These are phyloP conservation scores for Gymnothorax reevesii DNA, from an alignment of 2,797 vertebrate species.

Conservation along the genomic window DNA sequence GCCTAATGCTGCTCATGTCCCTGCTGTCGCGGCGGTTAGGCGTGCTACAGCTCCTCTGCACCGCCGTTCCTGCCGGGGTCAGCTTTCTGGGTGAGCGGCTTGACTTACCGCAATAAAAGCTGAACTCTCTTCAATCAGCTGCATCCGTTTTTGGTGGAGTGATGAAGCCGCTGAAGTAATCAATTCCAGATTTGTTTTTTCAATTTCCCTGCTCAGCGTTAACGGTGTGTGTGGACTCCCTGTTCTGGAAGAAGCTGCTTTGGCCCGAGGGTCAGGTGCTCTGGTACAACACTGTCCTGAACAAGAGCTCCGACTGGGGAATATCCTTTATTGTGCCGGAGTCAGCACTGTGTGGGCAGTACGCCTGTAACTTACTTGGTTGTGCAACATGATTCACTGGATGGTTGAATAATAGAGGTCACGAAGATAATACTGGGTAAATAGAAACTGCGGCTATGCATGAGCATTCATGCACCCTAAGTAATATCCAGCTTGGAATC, in stretches of 20 bases:
- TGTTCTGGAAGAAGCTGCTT: slow-evolving; percentile 84
- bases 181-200: neutral
- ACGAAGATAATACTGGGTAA: neutral
- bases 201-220: slow-evolving; percentile 67
- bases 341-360: neutral
- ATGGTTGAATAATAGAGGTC: neutral
- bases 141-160: slow-evolving; percentile 17
- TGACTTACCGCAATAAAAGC: neutral
- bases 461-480: neutral
- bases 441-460: neutral
- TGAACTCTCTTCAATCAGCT: neutral
- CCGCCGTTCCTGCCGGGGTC: slow-evolving; percentile 81
- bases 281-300: slow-evolving; percentile 93
- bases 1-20: slow-evolving; percentile 82
- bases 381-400: neutral
- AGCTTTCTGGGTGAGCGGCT: slow-evolving; percentile 81
- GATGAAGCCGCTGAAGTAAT: neutral
- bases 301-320: slow-evolving; percentile 95
- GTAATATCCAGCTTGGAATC: neutral
- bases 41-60: slow-evolving; percentile 69
- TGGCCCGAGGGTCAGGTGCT: slow-evolving; percentile 97
- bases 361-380: neutral
- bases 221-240: slow-evolving; percentile 82
- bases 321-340: slow-evolving; percentile 84
- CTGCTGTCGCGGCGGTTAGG: slow-evolving; percentile 76